Evolutionary conservation across 1,140 invertebrate species (phyloP), one percentile per base, ranked within the genome.

Genomic region (Heliothis virescens): DNA sequence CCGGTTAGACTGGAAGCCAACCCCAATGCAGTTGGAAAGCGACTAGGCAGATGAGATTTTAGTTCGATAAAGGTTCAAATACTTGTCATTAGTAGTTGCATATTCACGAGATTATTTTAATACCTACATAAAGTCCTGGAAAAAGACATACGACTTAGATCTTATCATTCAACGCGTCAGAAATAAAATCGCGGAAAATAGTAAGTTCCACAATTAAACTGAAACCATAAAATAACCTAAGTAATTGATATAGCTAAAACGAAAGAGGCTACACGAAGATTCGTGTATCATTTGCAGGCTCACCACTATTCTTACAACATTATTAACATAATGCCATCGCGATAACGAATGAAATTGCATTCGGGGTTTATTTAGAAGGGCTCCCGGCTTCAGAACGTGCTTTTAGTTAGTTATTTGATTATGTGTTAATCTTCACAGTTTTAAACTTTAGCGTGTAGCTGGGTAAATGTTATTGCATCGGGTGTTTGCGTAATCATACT

Each of bases 351-450:
- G 21, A 71, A 71, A 71, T 71, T 71, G 67, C 67, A 67, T 71
- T 71, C 67, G 48, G 67, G 62, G n/a, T 63, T 71, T 71, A 71
- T 71, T 71, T 71, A 71, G 67, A 71, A 71, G 67, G 67, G 65
- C 65, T 71, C 48, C 48, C 21, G 48, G 18, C 48, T 71, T 71
- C 7, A 16, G 10, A 48, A 67, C 16, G 34, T 48, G 63, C 3
- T 18, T 48, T 67, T 67, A 48, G 48, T 71, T 53, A 26, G 18
- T 71, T 29, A 15, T 29, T 71, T 71, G 18, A 50, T 53, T 71
- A 71, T 53, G 67, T 71, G 67, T 52, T 53, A 21, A 52, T 71
- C 18, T 52, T 52, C 16, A 52, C 16, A 26, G 65, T 50, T 69
- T 63, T 69, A 67, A 21, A 67, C 47, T 47, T 52, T 69, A 69